Evolutionary conservation across 2,113 vertebrate genomes (phyloP), one percentile per base, ranked within the genome.

Genomic region (Ascaphus truei): DNA sequence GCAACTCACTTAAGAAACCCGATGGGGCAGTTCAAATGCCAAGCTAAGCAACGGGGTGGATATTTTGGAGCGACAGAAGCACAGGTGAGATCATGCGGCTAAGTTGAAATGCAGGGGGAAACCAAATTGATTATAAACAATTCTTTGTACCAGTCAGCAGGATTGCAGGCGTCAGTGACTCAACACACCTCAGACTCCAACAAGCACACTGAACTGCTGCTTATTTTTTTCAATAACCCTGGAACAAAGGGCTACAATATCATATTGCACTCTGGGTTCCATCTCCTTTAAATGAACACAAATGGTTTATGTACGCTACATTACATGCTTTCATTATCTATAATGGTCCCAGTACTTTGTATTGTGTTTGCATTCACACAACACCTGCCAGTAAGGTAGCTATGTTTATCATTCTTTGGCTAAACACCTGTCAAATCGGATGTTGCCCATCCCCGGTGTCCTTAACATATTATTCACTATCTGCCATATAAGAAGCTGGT

Each of bases 311-410:
- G 55, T 22, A 48, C 5, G 20, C 26, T 41, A 41, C 34, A 29
- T 29, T 15, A 45, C 41, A 58, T 31, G 41, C 65, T 27, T 58
- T 58, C n/a, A 58, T 58, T 68, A 20, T 27, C 18, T 50, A 37
- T 33, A 48, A 68, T 48, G 36, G 41, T 6, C 15, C 29, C 7
- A 37, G 55, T 27, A 37, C 53, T 56, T 36, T 50, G 55, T n/a
- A 59, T 58, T 59, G 55, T 50, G 16, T n/a, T 50, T 23, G 12
- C 31, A n/a, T 20, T 16, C 29, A 48, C 5, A 45, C 34, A 58
- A 59, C 65, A 68, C 65, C 65, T 68, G 65, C 65, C 55, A 57
- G 55, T 43, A 58, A 50, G 55, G 30, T 68, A 58, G 65, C 34
- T 33, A 5, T 43, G 37, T 25, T 67, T 57, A 45, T 45, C 51